Evolutionary conservation across 2,888 invertebrate species (phyloP), one percentile per base, ranked within the genome.

Genomic region (Lithophane leautieri): DNA sequence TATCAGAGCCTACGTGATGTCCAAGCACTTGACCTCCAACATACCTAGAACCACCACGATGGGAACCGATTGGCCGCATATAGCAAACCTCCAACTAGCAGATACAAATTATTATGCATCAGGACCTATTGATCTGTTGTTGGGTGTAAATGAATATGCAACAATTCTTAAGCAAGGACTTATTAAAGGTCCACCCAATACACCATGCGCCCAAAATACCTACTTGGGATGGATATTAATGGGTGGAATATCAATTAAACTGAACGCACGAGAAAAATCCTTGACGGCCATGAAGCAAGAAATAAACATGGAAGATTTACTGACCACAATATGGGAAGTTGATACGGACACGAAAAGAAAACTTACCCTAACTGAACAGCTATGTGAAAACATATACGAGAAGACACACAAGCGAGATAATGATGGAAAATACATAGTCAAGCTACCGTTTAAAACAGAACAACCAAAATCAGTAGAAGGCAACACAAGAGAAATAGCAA

Each of bases 301-400:
- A 56, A 25, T 25, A 14, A 25, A 14, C 12, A 56, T 56, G 2
- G 25, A 56, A 25, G 56, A 56, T 56, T 56, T 56, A 56, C 25
- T 56, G 25, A 56, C 56, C 56, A 56, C 56, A n/a, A 60, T 60
- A 60, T 28, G 19, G 58, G 58, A 60, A 60, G 58, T 60, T 60
- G 28, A 60, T 19, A 16, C 19, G 19, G 58, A 28, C 9, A 34
- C 58, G 58, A 60, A 28, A 60, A 28, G 16, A 60, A 60, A 60
- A 34, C 58, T 60, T n/a, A n/a, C n/a, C n/a, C n/a, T n/a, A n/a
- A n/a, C n/a, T n/a, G n/a, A n/a, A n/a, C n/a, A n/a, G n/a, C 28
- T 60, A 60, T 60, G 58, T 60, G 19, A 60, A 60, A 60, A 60
- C 9, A 28, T 60, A 11, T 60, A 60, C n/a, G n/a, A n/a, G n/a